Evolutionary conservation across 2,888 invertebrate species (phyloP), one percentile per base, ranked within the genome.

Genomic region (Agrochola lota): DNA sequence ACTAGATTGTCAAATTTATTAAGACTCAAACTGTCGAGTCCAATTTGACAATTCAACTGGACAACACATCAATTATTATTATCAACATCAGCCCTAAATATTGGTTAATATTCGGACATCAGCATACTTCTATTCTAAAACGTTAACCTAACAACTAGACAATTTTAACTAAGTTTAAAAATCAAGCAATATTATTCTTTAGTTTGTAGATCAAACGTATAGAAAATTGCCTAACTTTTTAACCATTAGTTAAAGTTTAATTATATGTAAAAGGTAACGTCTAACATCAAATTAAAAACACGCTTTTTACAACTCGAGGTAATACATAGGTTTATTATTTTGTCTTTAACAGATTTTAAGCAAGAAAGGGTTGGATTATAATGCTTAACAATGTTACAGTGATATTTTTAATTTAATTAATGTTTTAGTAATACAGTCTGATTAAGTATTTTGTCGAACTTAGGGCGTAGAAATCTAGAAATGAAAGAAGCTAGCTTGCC

Each of bases 81-180:
- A 72, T 77, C 77, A 74, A 75, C 67, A 64, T 72, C 77, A 70
- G 81, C 74, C 83, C 81, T 81, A 79, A 77, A 78, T 71, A 81
- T 81, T 78, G 77, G 26, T 81, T 81, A 71, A 80, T 86, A 84
- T 84, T 85, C 81, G 75, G 83, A 88, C 86, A 87, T 81, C 78
- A 82, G 88, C 85, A 71, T 85, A 76, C 52, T 71, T 76, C 80
- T 86, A 88, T 71, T 85, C 79, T 89, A 89, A 81, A 83, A 80
- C 75, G 72, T 85, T 83, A 85, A 79, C 83, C 40, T 80, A 85
- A 66, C 63, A 81, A 74, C 74, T 80, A 82, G 23, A 77, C 63
- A 26, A 71, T 74, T 80, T 67, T 60, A 75, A 49, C 64, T 74
- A 76, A 85, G 75, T 81, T 85, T 59, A 78, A 70, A 82, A 82